Conservation (phyloP, 2,888 invertebrate species). For the Lasioglossum leucozonium region DNA sequence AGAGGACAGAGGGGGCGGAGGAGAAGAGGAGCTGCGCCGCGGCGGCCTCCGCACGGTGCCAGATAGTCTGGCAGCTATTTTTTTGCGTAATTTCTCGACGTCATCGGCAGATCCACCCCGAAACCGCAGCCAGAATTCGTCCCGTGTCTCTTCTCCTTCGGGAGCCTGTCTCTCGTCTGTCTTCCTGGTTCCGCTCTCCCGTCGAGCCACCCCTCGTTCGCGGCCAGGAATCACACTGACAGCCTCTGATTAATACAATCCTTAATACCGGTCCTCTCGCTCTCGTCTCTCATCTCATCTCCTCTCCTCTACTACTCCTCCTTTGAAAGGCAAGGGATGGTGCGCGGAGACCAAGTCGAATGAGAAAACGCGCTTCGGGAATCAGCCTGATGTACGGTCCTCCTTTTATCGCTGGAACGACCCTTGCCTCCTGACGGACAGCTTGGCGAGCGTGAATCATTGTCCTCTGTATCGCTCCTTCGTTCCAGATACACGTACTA, state of each 20-base stretch:
- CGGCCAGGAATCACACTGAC: slow-evolving; percentile 79
- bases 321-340: slow-evolving; percentile 47
- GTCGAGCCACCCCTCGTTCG: slow-evolving; percentile 59
- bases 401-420: slow-evolving; percentile 39
- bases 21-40: not conserved
- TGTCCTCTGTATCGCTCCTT: not conserved
- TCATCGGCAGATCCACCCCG: slow-evolving; percentile 82
- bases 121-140: slow-evolving; percentile 74
- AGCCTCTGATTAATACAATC: slow-evolving; percentile 84
- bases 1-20: not conserved
- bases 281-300: not conserved
- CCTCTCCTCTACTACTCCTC: too few species aligned
- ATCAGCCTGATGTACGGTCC: slow-evolving; percentile 50
- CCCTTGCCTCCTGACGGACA: slow-evolving; percentile 20
- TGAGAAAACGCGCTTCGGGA: slow-evolving; percentile 31
- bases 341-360: slow-evolving; percentile 33
- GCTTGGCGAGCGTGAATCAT: slow-evolving; percentile 39
- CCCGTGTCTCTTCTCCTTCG: slow-evolving; percentile 74
- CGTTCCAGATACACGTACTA: not conserved
- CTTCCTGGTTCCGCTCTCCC: slow-evolving; percentile 51
- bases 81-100: slow-evolving; percentile 83
- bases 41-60: slow-evolving; percentile 70
- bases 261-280: slow-evolving; percentile 77
- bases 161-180: slow-evolving; percentile 55
- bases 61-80: slow-evolving; percentile 81